A percentile compares a stretch with the other conserved stretches of the same genome.
phyloP scores from a whole-genome alignment of 2,113 vertebrate genomes.

The Rissa tridactyla region DNA sequence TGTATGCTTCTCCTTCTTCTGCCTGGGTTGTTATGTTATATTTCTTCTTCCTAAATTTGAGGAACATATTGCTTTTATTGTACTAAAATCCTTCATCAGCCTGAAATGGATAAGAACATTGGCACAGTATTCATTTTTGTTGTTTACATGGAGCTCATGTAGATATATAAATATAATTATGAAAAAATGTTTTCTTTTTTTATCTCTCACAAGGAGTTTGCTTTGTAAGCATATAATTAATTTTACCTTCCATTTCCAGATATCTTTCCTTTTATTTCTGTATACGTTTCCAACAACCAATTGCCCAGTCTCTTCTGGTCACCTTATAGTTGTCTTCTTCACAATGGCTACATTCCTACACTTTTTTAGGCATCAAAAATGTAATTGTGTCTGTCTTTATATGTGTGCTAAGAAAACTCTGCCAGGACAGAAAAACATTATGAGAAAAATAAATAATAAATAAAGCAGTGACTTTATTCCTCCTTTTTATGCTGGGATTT shows the following conservation, averaged over 20 bases:
- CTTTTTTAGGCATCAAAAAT: not conserved
- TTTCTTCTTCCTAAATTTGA: not conserved
- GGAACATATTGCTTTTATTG: not conserved
- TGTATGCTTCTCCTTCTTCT: not conserved
- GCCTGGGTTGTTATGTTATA: not conserved
- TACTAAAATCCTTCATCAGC: not conserved
- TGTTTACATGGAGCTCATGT: not conserved
- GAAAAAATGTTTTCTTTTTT: not conserved
- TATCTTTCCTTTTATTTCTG: not conserved
- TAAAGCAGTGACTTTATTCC: not conserved
- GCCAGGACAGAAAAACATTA: not conserved
- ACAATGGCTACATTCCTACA: not conserved
- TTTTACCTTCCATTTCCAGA: constrained; percentile 18
- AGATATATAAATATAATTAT: not conserved
- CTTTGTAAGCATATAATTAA: not conserved
- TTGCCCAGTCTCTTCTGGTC: not conserved
- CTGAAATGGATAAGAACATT: not conserved
- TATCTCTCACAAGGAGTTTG: not conserved
- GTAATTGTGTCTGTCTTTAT: not conserved
- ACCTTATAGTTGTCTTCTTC: not conserved
- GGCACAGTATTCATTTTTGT: not conserved
- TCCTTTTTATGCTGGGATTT: not conserved
- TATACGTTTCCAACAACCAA: not conserved
- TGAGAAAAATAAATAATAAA: not conserved
- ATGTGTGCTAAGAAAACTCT: not conserved